Evolutionary conservation across 2,888 invertebrate genomes (phyloP), one percentile per base, ranked within the genome.

Genomic region (Dynastes grantii): DNA sequence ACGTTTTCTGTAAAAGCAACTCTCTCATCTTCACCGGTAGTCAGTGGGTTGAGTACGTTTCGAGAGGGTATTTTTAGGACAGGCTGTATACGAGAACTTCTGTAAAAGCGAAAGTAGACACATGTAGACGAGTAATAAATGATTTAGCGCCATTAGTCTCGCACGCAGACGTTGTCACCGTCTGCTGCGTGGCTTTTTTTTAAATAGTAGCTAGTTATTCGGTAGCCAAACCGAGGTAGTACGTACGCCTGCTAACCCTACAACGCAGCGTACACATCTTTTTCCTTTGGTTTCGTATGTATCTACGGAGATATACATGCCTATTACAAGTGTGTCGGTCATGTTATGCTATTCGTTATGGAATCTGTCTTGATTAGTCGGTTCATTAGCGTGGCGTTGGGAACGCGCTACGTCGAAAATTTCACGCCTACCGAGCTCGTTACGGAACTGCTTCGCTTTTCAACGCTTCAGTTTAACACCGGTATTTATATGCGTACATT

Each of bases 291-390:
- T n/a, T 51, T 16, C 49, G 11, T 51, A 51, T 65, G 45, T 40
- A 64, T 13, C 29, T 67, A 67, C 49, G 51, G 9, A 68, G 6
- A 29, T 68, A 51, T 51, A 68, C 51, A 27, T 67, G 22, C 22
- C 55, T 58, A 58, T 45, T 67, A 67, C 65, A 45, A 45, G 65
- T 67, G 40, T 67, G 65, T 67, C 45, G 40, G 40, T 40, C 22
- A 16, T 67, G 65, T 67, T 32, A 32, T 64, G 16, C 71, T 16
- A 71, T 71, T 71, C 71, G 55, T 71, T 71, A 71, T 55, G 71
- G 71, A 71, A 71, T 71, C 71, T 55, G 55, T 71, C 71, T 71
- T 71, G 71, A 71, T 71, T 55, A 71, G 55, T 58, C 71, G 71
- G 71, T 71, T 71, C 71, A 71, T 71, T 71, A 71, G 71, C 55